Base-by-base conservation (phyloP, 2,888 invertebrate species). In the Stenolophus ochropezus region DNA sequence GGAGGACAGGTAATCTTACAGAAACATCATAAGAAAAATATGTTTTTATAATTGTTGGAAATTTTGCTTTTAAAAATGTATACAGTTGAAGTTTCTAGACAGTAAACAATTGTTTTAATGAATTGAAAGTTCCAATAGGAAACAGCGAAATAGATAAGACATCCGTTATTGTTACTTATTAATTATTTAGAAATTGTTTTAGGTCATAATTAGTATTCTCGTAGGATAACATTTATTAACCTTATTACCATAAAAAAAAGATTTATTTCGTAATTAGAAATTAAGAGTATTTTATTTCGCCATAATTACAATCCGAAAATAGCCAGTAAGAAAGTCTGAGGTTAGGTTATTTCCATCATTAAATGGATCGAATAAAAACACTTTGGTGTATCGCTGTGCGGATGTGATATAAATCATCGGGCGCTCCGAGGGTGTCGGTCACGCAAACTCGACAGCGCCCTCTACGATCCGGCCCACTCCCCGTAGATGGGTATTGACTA, bases 301-400 rank as follows among this genome's bases (percentile, higher is more conserved):
- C 33, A 42, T 42, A 11, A 42, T 4, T 33, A 11, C 1, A 42
- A 8, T 69, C 65, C 65, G 8, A 69, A 69, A 33, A 69, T 69
- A 69, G 18, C 65, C 65, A 8, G 23, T 14, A 25, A 23, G 61
- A 61, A 61, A 56, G 20, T 53, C 18, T 23, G n/a, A 58, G 18
- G 65, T 69, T 27, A 5, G 65, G 33, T 69, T 27, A 23, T 61
- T 61, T 25, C 61, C n/a, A 69, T 33, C 65, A 33, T 69, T 69
- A 69, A 69, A 69, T 61, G 65, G 65, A 69, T 69, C 65, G 65
- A 69, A 69, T 69, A 69, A 69, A 69, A 69, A 69, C 65, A 69
- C 65, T 69, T 69, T 69, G 61, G 61, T 61, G 25, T 61, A 61
- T 61, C 61, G 61, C 23, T 21, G 65, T 33, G 65, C 65, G 65